Evolutionary conservation across 2,888 invertebrate species (phyloP).

Genomic region (Oligia strigilis): DNA sequence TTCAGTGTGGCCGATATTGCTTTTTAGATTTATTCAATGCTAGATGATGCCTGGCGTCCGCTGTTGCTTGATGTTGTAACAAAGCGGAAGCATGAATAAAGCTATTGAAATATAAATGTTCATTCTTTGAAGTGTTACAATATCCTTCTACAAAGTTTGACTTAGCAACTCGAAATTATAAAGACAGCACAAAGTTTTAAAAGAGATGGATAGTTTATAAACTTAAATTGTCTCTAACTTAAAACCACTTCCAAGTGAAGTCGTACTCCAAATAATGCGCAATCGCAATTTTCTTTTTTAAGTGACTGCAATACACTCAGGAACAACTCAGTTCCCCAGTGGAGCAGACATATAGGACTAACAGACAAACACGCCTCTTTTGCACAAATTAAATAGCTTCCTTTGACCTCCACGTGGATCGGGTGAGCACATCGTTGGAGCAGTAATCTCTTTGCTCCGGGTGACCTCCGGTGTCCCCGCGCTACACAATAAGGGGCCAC

Average conservation of each 20-base stretch:
- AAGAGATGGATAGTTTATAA: conserved; percentile 2
- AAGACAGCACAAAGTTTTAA: conserved; percentile 25
- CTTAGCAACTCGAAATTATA: conserved; percentile 2
- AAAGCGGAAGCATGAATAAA: neutral
- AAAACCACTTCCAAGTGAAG: neutral
- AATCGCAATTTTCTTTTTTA: neutral
- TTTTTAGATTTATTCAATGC: conserved; percentile 44
- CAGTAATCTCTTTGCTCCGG: conserved; percentile 35
- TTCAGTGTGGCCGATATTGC: conserved; percentile 38
- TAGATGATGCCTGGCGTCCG: conserved; percentile 4
- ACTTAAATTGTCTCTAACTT: conserved; percentile 7
- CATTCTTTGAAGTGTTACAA: conserved; percentile 2
- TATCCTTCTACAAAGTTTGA: conserved; percentile 11
- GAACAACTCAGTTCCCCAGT: neutral
- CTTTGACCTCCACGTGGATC: conserved; percentile 26
- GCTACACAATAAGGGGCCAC: conserved; percentile 44
- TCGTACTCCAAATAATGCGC: conserved; percentile 24
- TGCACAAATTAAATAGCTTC: conserved; percentile 46
- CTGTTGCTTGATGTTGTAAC: neutral
- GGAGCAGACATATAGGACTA: neutral
- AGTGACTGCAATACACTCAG: conserved; percentile 6
- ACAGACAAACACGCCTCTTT: conserved; percentile 18
- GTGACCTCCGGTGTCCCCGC: conserved; percentile 22
- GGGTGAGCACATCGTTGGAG: conserved; percentile 24
- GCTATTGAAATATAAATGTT: conserved; percentile 1